These are phyloP conservation scores for Eptatretus burgeri DNA, from an alignment of 2,113 vertebrate genomes.

Conservation along the genomic window DNA sequence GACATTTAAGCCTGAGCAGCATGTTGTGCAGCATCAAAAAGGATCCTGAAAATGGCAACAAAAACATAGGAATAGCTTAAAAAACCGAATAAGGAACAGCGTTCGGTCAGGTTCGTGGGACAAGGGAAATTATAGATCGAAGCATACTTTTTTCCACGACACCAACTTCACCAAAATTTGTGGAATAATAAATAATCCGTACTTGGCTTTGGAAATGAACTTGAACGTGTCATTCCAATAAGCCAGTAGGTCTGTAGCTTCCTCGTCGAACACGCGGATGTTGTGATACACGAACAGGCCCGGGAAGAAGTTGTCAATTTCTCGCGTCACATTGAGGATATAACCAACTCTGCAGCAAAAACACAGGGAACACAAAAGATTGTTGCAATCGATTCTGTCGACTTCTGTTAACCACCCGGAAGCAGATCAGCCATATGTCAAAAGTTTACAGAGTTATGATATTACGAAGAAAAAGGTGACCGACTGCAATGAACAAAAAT, in stretches of 20 bases:
- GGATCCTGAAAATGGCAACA: too few relatives aligned
- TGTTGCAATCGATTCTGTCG: too few relatives aligned
- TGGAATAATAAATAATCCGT: slow-evolving; percentile 13
- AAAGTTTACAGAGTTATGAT: too few relatives aligned
- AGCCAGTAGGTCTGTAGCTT: slow-evolving; percentile 77
- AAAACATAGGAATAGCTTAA: too few relatives aligned
- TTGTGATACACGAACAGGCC: slow-evolving; percentile 85
- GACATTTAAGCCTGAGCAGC: too few relatives aligned
- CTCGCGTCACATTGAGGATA: slow-evolving; percentile 81
- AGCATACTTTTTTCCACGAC: not conserved
- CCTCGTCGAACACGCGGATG: slow-evolving; percentile 80
- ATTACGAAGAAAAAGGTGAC: too few relatives aligned
- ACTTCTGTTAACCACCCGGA: too few relatives aligned
- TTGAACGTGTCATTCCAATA: slow-evolving; percentile 97
- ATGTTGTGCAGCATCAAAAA: too few relatives aligned
- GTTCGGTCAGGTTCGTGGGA: too few relatives aligned
- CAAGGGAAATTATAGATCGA: not conserved
- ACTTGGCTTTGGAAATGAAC: slow-evolving; percentile 98
- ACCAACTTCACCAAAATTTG: not conserved
- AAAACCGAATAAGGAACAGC: too few relatives aligned
- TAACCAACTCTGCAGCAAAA: slow-evolving; percentile 35
- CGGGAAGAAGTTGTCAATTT: slow-evolving; percentile 95
- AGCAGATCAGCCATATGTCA: too few relatives aligned
- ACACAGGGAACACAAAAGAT: not conserved
- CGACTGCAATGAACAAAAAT: too few relatives aligned